Evolutionary conservation across 2,888 invertebrate genomes (phyloP).

Genomic region (Deroplatys truncata): DNA sequence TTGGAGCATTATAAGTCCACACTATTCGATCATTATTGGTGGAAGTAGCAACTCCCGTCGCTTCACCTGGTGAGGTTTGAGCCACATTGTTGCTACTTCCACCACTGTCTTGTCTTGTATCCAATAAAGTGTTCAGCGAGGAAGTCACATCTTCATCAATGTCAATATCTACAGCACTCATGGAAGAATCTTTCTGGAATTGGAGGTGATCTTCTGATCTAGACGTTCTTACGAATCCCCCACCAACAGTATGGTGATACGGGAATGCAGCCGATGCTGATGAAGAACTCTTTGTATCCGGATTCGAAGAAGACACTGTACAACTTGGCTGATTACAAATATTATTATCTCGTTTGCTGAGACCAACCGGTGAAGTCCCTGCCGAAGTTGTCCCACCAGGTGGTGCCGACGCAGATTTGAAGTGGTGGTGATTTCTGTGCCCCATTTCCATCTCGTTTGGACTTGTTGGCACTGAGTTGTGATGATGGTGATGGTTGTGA

Average conservation of each 20-base stretch:
- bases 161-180: conserved; percentile 85
- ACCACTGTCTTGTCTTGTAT: conserved; percentile 59
- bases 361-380: conserved; percentile 51
- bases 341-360: conserved; percentile 48
- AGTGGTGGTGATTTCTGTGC: conserved; percentile 18
- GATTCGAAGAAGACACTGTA: conserved; percentile 9
- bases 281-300: conserved; percentile 30
- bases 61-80: conserved; percentile 1
- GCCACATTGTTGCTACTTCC: conserved; percentile 18
- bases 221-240: conserved; percentile 76
- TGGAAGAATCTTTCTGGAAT: conserved; percentile 69
- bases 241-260: conserved; percentile 47
- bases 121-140: conserved; percentile 84
- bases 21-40: conserved; percentile 61
- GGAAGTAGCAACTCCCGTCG: not conserved
- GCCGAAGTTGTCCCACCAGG: conserved; percentile 47
- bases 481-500: conserved; percentile 38
- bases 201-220: conserved; percentile 90
- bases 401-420: conserved; percentile 24
- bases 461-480: conserved; percentile 67
- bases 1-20: conserved; percentile 90
- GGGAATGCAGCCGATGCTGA: conserved; percentile 31
- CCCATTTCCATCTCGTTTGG: conserved; percentile 56
- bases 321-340: conserved; percentile 10
- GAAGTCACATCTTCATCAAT: conserved; percentile 92